Conservation (phyloP, 2,888 invertebrate genomes). For the Heliconius erato region DNA sequence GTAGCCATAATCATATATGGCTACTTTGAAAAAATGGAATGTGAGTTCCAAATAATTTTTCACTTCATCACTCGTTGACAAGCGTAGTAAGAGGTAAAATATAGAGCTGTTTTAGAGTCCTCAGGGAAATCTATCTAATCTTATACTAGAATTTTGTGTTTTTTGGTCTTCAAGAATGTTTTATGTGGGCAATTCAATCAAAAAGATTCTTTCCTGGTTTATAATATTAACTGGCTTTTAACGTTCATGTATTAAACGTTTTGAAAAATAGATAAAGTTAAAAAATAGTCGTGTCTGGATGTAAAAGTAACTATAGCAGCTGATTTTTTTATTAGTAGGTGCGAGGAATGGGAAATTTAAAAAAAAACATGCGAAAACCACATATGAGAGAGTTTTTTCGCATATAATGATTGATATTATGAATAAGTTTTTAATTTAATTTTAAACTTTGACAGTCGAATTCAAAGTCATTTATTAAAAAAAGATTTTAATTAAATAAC, state of each 20-base stretch:
- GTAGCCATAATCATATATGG: no score
- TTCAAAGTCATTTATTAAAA: neutral
- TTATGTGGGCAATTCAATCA: neutral
- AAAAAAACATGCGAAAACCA: no score
- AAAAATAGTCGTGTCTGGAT: neutral
- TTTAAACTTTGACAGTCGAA: neutral
- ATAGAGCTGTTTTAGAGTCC: neutral
- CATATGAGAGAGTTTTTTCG: no score
- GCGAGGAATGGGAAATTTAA: no score
- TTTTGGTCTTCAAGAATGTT: neutral
- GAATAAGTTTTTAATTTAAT: neutral
- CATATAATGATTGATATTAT: neutral
- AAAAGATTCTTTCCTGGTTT: neutral
- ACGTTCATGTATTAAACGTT: neutral
- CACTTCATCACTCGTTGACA: neutral
- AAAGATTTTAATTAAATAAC: no score
- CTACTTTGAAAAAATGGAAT: no score
- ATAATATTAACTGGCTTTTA: neutral
- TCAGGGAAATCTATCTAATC: neutral
- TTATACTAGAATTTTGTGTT: neutral
- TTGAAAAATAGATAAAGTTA: neutral
- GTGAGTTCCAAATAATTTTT: neutral
- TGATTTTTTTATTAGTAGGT: neutral
- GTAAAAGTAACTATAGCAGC: neutral
- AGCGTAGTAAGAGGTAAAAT: neutral